These are phyloP conservation scores for Moxostoma hubbsi DNA, from an alignment of 2,797 vertebrate genomes.

Conservation along the genomic window DNA sequence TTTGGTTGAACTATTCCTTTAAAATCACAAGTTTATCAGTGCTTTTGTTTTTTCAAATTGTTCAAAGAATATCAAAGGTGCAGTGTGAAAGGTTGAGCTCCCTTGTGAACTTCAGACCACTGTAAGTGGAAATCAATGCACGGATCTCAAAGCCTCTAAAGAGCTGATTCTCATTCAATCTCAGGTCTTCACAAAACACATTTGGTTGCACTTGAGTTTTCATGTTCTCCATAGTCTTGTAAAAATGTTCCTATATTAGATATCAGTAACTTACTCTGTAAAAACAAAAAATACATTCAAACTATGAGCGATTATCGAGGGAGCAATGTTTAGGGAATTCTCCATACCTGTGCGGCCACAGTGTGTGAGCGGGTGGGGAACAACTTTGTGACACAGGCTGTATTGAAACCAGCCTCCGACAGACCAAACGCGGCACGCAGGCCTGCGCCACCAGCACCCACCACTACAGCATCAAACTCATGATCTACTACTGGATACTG, in stretches of 20 bases:
- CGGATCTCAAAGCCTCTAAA: neutral
- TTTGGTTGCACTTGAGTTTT: too few relatives aligned
- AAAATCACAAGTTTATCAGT: neutral
- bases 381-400: slow-evolving; percentile 93
- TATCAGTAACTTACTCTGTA: too few relatives aligned
- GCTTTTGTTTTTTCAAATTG: too few relatives aligned
- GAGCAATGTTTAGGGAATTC: neutral
- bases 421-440: slow-evolving; percentile 94
- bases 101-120: slow-evolving; percentile 20
- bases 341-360: slow-evolving; percentile 91
- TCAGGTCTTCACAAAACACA: too few relatives aligned
- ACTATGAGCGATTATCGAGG: too few relatives aligned
- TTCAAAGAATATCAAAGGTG: neutral
- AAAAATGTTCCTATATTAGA: too few relatives aligned
- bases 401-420: slow-evolving; percentile 96
- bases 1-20: too few relatives aligned
- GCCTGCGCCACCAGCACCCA: slow-evolving; percentile 95
- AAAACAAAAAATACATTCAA: too few relatives aligned
- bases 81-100: slow-evolving; percentile 6
- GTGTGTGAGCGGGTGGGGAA: slow-evolving; percentile 98
- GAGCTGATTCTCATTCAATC: too few relatives aligned
- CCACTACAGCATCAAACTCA: slow-evolving; percentile 96
- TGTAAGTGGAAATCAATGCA: neutral
- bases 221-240: too few relatives aligned
- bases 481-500: slow-evolving; percentile 98